Conservation (phyloP, 1,140 invertebrate species). For the Drosophila miranda region DNA sequence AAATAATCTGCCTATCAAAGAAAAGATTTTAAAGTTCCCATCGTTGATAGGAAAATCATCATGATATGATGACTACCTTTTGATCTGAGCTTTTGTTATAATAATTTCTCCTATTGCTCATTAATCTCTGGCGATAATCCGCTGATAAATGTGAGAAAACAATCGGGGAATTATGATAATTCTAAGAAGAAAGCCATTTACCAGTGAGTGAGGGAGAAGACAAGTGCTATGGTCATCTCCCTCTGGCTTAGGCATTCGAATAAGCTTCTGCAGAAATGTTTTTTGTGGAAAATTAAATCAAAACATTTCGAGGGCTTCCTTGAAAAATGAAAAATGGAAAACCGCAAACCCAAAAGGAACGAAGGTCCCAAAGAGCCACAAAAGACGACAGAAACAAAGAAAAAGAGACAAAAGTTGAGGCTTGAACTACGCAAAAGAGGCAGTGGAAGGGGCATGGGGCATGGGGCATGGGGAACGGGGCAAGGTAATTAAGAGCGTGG, state of each 20-base stretch:
- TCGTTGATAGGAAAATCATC: not conserved
- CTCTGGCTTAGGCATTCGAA: not conserved
- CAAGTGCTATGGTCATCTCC: not conserved
- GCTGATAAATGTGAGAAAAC: constrained; percentile 35
- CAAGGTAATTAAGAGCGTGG: constrained; percentile 48
- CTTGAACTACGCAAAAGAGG: constrained; percentile 31
- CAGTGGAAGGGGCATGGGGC: not conserved
- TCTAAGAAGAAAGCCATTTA: constrained; percentile 16
- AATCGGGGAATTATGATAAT: constrained; percentile 39
- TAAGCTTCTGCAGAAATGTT: constrained; percentile 5
- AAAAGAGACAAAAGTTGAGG: constrained; percentile 26
- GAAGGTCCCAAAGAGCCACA: constrained; percentile 14
- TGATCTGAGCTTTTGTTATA: not conserved
- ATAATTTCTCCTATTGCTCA: constrained; percentile 3
- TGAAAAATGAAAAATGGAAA: constrained; percentile 34
- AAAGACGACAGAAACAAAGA: not conserved
- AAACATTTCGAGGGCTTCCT: constrained; percentile 39
- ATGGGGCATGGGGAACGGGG: not conserved
- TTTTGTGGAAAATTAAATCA: constrained; percentile 31
- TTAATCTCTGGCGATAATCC: constrained; percentile 35
- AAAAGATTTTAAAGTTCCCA: not conserved
- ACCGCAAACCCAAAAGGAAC: constrained; percentile 14
- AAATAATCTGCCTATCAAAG: no score
- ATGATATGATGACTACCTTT: constrained; percentile 2
- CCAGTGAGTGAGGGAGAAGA: constrained; percentile 2